Evolutionary conservation across 1,140 invertebrate genomes (phyloP), one percentile per base, ranked within the genome.

Genomic region (Apolygus lucorum): DNA sequence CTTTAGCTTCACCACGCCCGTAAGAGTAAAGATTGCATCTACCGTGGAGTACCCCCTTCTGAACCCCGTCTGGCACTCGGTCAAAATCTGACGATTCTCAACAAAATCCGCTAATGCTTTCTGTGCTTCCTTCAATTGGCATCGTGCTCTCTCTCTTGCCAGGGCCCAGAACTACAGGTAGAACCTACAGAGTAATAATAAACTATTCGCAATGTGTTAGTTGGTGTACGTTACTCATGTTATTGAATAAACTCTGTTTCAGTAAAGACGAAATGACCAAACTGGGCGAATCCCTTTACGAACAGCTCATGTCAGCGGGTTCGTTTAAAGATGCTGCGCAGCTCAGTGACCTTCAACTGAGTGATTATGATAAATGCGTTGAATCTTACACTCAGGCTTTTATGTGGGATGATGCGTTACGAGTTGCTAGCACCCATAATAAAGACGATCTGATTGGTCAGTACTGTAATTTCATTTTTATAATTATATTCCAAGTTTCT

Each of bases 71-170:
- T n/a, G n/a, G n/a, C n/a, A n/a, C n/a, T n/a, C n/a, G n/a, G n/a
- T n/a, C n/a, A n/a, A n/a, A n/a, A n/a, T n/a, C n/a, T n/a, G n/a
- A n/a, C n/a, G n/a, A n/a, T n/a, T n/a, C n/a, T n/a, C n/a, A 69
- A 72, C 79, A 2, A 75, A 78, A 69, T 85, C 88, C 25, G 73
- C 87, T 24, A 72, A 81, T 8, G 80, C 82, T 2, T 87, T 86
- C 73, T 80, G 83, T 67, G 78, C 82, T 22, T 81, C 81, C 52
- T 80, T 80, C 0, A 81, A 83, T 74, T 87, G 88, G 82, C 77
- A 77, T 72, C 75, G 78, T 52, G 72, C 70, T 28, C 24, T 76
- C 25, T 52, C 52, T 1, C 34, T 75, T 25, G 71, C 71, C 13
- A 64, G 13, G 28, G 22, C 21, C 22, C 66, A 52, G 34, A 24